Evolutionary conservation across 2,113 vertebrate genomes (phyloP), one percentile per base, ranked within the genome.

Genomic region (Gymnorhina tibicen): DNA sequence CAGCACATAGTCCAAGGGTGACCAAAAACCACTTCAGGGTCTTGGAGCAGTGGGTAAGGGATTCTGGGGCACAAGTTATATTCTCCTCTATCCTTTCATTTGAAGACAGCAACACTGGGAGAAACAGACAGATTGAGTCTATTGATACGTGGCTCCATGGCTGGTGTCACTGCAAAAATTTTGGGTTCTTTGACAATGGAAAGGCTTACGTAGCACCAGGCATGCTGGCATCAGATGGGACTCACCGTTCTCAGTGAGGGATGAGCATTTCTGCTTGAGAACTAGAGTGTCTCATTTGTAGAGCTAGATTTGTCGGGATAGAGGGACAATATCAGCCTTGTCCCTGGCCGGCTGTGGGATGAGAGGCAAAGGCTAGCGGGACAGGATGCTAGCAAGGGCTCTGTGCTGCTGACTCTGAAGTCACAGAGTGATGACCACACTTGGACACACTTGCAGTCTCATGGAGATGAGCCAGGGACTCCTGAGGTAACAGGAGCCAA

Each of bases 1-100:
- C 27, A 60, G 15, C 22, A 23, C 4, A 8, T 8, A 13, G 22
- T 44, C 18, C 0, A 0, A 49, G 23, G 10, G 12, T 41, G 50
- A 37, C 33, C 37, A 68, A 52, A 60, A 37, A 14, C 21, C 6
- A 10, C 37, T 37, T 37, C 37, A 37, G 32, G 3, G 21, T 44
- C 22, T 46, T 37, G 28, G 18, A 18, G 22, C 15, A 37, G 14
- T 27, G 33, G 44, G 5, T 52, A 44, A 44, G 33, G 15, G 11
- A 52, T 46, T 44, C 63, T 68, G 27, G 63, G 8, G 5, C 27
- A 37, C 18, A 22, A 68, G 44, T 37, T 11, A 6, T 23, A 12
- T 60, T 77, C 17, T 68, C 20, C 26, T 86, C 7, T 60, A 8
- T 27, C 17, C 22, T 77, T 59, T 27, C 63, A 18, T 46, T 10